These are phyloP conservation scores for Crotalus viridis DNA, from an alignment of 2,113 vertebrate species.

Conservation along the genomic window DNA sequence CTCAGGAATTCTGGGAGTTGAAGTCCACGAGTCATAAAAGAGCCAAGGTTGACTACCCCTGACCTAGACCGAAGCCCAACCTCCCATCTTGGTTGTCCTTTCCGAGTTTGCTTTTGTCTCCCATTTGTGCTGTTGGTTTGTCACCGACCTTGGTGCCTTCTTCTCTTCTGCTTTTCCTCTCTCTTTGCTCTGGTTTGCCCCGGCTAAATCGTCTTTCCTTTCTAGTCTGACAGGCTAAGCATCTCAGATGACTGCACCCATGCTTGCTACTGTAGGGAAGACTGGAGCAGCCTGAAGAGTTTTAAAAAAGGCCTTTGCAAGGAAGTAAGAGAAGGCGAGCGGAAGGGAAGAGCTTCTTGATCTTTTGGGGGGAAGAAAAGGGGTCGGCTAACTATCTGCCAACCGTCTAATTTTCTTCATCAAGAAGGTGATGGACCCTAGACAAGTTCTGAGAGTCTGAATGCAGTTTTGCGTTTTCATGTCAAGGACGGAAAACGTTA, in stretches of 20 bases:
- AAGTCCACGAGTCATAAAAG: too few species aligned
- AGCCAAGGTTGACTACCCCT: not conserved
- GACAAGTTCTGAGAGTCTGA: not conserved
- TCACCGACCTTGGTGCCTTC: not conserved
- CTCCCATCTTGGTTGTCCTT: not conserved
- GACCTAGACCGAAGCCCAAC: not conserved
- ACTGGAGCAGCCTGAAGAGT: slow-evolving; percentile 1
- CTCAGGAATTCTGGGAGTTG: too few species aligned
- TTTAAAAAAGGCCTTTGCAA: slow-evolving; percentile 6
- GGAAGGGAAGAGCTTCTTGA: not conserved
- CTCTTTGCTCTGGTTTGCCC: not conserved
- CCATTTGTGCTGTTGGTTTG: not conserved
- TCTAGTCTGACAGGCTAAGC: slow-evolving; percentile 17
- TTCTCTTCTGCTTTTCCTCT: not conserved
- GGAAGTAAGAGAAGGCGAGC: slow-evolving; percentile 12
- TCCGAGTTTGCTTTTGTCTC: too few species aligned
- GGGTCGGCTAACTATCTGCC: not conserved
- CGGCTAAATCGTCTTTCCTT: not conserved
- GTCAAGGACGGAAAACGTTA: slow-evolving; percentile 67
- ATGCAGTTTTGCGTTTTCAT: slow-evolving; percentile 53
- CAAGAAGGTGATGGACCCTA: not conserved
- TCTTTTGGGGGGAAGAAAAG: not conserved
- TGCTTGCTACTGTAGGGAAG: not conserved
- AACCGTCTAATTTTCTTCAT: not conserved
- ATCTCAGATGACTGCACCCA: slow-evolving; percentile 11